Conservation (phyloP, 1,140 invertebrate species). For the Magallana gigas region DNA sequence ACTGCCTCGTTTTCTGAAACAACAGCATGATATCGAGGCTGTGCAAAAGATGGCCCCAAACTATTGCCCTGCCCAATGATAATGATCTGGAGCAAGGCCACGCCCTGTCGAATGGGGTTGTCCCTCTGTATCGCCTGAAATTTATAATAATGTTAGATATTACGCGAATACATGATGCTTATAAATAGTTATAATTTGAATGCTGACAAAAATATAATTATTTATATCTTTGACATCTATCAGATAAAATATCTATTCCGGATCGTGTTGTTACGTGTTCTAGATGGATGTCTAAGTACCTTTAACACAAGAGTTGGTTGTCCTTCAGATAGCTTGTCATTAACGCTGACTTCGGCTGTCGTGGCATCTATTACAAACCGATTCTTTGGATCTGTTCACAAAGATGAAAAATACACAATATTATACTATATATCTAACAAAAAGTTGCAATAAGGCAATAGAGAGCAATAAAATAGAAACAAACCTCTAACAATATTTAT, state of each 20-base stretch:
- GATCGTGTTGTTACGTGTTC: too few relatives aligned
- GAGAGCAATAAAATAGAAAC: neutral
- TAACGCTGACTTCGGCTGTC: constrained; percentile 48
- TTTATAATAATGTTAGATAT: too few relatives aligned
- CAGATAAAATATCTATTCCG: too few relatives aligned
- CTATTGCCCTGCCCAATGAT: constrained; percentile 85
- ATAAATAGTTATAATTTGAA: too few relatives aligned
- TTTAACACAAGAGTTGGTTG: constrained; percentile 49
- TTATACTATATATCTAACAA: neutral
- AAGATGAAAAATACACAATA: neutral
- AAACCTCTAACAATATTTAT: neutral
- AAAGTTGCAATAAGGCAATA: neutral
- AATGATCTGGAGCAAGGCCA: constrained; percentile 55
- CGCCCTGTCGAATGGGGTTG: constrained; percentile 59
- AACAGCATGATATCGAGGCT: constrained; percentile 84
- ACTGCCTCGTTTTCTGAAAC: constrained; percentile 80
- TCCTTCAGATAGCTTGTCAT: constrained; percentile 5
- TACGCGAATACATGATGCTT: too few relatives aligned
- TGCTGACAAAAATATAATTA: too few relatives aligned
- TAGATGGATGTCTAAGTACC: neutral
- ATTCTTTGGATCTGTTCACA: constrained; percentile 41
- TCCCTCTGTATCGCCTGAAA: constrained; percentile 60
- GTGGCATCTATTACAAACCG: constrained; percentile 48
- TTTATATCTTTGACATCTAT: too few relatives aligned
- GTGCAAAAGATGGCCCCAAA: constrained; percentile 85